phyloP scores from a whole-genome alignment of 2,797 vertebrate genomes.

The Halcyon badia region DNA sequence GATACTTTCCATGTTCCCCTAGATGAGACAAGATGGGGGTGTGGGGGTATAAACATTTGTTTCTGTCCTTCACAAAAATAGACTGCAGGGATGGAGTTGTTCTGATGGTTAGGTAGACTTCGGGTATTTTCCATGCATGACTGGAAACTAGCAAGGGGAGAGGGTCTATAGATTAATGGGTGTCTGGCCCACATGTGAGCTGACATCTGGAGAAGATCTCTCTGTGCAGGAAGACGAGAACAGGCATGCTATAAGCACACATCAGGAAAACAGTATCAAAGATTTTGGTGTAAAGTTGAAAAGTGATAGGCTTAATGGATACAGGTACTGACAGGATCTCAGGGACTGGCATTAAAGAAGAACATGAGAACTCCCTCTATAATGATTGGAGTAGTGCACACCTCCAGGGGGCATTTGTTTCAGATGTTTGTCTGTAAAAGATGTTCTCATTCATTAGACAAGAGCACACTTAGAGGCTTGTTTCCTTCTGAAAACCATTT shows the following conservation, averaged over 20 bases:
- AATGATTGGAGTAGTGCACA: background rate
- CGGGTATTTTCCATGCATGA: background rate
- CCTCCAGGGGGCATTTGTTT: conserved; percentile 45
- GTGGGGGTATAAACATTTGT: background rate
- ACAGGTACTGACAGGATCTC: conserved; percentile 61
- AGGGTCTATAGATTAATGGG: background rate
- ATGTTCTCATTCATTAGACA: background rate
- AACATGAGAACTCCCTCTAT: background rate
- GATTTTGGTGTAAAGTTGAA: conserved; percentile 61
- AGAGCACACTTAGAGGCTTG: background rate
- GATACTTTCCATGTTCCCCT: background rate
- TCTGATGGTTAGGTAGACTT: background rate
- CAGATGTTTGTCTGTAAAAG: conserved; percentile 9
- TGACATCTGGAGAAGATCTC: background rate
- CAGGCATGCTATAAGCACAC: conserved; percentile 28
- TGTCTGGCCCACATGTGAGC: background rate
- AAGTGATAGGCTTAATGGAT: conserved; percentile 64
- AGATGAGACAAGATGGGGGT: background rate
- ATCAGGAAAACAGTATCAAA: conserved; percentile 42
- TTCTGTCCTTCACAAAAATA: background rate
- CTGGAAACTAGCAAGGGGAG: background rate
- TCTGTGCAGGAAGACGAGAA: background rate
- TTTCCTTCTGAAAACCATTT: background rate
- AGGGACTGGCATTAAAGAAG: conserved; percentile 22
- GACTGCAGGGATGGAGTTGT: background rate